Evolutionary conservation across 2,797 vertebrate species (phyloP), one percentile per base, ranked within the genome.

Genomic region (Clarias platycephalus): DNA sequence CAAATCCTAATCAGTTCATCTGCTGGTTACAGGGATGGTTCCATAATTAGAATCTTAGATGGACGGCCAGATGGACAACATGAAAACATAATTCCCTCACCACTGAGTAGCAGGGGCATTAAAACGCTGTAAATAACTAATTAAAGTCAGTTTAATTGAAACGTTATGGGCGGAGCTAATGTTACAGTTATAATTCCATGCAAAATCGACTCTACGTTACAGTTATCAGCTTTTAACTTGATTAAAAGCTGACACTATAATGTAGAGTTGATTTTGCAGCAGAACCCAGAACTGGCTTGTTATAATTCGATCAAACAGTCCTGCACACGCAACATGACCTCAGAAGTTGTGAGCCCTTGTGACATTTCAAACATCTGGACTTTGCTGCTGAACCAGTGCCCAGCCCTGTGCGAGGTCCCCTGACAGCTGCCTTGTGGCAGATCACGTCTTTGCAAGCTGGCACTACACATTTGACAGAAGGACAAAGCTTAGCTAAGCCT

Each of bases 401-500:
- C 44, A 40, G 40, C 78, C 58, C 58, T 64, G 60, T 37, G 64
- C 79, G 60, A 86, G 13, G 79, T 87, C 85, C 84, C 85, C 40
- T 74, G 68, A 83, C 88, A 90, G 85, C 85, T 88, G 88, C 58
- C 82, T 80, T 31, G 31, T 70, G 78, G 81, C 81, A 87, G 85
- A 83, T 82, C 70, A 22, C n/a, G 28, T 28, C 80, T 57, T 66
- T 75, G 85, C 89, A 90, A 87, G 84, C 87, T 90, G 87, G 83
- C 81, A 82, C 55, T 40, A 63, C 85, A 88, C 85, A 71, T 88
- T 86, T 84, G 84, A 80, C 55, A 71, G 84, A 86, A 80, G 82
- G 55, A 72, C 55, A 77, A 86, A 57, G 75, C 63, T 74, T 86
- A 75, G 82, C 82, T 66, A 75, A 60, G 84, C 44, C 20, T 66